Evolutionary conservation across 2,888 invertebrate species (phyloP), one percentile per base, ranked within the genome.

Genomic region (Syrista parreyssii): DNA sequence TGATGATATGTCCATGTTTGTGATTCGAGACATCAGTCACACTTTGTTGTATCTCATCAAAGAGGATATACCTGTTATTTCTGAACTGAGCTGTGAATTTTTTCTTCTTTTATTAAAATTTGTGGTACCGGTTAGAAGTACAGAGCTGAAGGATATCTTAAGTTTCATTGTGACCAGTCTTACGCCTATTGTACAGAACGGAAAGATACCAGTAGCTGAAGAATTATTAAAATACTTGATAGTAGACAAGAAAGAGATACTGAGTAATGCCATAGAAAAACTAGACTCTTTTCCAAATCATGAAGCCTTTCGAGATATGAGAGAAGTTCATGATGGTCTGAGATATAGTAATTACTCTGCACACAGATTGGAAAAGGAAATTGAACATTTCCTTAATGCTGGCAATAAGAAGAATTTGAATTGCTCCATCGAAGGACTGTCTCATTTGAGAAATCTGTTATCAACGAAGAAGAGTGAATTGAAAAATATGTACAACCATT

Each of bases 11-110:
- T 92, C 93, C 11, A 89, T 92, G 0, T 94, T 93, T 82, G 86
- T 95, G 23, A 92, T 94, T 68, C 92, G 93, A 83, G 95, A 94
- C 83, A 91, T 93, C 11, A 92, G 93, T 76, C 92, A 93, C 80
- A 93, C 92, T 76, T 88, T 95, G 33, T 88, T 93, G 1, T 92
- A 94, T 82, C 90, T 93, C 1, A 93, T 94, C 2, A 93, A 92
- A 82, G 79, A 85, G 4, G 87, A 90, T 75, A 82, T 86, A 3
- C 89, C 92, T 73, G 80, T 92, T 15, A 84, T 89, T 1, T 73
- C 82, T 0, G 81, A 84, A 74, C 74, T 85, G 12, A 82, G 86
- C 4, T 88, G 88, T 35, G 83, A 89, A 85, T 93, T 93, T 79
- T 87, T 95, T 1, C 87, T 91, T 77, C 81, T 86, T 11, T 92